Percentiles rank a stretch among this genome's conserved stretches.
Conservation (phyloP, 2,888 invertebrate species). For the Leucozona laternaria region DNA sequence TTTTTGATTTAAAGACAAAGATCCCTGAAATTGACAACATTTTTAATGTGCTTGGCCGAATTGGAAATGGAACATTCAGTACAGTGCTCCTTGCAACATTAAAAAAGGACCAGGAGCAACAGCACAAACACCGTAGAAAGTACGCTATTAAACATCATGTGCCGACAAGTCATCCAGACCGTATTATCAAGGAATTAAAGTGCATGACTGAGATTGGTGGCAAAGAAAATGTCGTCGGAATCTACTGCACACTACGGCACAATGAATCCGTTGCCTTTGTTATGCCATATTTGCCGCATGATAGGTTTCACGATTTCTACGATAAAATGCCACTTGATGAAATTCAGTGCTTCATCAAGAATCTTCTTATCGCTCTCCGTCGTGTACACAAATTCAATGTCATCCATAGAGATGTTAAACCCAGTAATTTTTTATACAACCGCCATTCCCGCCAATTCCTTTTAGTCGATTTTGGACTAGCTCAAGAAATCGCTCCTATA, state of each 20-base stretch:
- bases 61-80: conserved; percentile 94
- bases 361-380: conserved; percentile 90
- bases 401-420: conserved; percentile 96
- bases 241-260: conserved; percentile 90
- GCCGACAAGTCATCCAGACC: conserved; percentile 92
- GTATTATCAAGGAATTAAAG: conserved; percentile 91
- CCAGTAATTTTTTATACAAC: conserved; percentile 95
- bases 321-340: conserved; percentile 88
- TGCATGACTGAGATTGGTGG: conserved; percentile 92
- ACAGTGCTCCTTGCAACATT: conserved; percentile 92
- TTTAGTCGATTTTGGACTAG: conserved; percentile 95
- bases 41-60: conserved; percentile 88
- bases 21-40: conserved; percentile 87
- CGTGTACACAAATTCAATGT: conserved; percentile 93
- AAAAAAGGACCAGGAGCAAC: conserved; percentile 81
- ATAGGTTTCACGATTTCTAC: conserved; percentile 91
- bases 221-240: conserved; percentile 91
- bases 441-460: conserved; percentile 88
- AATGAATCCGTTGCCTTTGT: conserved; percentile 93
- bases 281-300: conserved; percentile 95
- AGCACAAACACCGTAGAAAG: conserved; percentile 85
- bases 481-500: conserved; percentile 85
- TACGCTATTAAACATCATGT: conserved; percentile 95
- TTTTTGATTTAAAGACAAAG: conserved; percentile 81
- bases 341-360: conserved; percentile 91